phyloP scores from a whole-genome alignment of 2,888 invertebrate genomes.

The Eristalis tenax region DNA sequence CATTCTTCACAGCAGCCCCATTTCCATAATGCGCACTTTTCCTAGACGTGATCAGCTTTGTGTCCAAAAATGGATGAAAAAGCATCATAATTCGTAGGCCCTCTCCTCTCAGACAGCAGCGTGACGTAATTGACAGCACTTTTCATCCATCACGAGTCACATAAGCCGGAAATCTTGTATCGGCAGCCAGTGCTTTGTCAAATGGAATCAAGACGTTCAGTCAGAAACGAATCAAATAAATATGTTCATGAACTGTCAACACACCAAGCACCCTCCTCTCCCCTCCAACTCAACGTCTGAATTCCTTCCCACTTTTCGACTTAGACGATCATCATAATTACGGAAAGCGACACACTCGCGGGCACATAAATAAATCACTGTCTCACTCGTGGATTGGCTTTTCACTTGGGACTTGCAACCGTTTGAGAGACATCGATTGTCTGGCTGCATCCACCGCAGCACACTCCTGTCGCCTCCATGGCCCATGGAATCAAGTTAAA shows the following conservation, averaged over 20 bases:
- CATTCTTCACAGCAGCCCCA: too few relatives aligned
- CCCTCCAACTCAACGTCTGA: background rate
- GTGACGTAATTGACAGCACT: background rate
- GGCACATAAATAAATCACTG: background rate
- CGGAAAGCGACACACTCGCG: background rate
- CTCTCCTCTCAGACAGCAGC: background rate
- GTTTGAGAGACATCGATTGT: background rate
- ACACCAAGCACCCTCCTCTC: background rate
- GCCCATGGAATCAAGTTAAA: constrained; percentile 30
- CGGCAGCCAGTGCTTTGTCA: background rate
- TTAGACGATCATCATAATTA: background rate
- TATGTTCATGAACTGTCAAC: background rate
- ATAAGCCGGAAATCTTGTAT: background rate
- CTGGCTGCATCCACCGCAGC: background rate
- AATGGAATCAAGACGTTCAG: background rate
- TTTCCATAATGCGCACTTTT: too few relatives aligned
- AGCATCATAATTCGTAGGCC: background rate
- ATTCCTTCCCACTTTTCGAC: background rate
- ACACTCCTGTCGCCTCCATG: background rate
- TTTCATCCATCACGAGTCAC: background rate
- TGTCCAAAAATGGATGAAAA: background rate
- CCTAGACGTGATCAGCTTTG: too few relatives aligned
- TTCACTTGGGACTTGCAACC: background rate
- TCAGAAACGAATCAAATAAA: background rate
- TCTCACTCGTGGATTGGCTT: background rate